phyloP scores from a whole-genome alignment of 2,113 vertebrate species.

The Equus przewalskii region DNA sequence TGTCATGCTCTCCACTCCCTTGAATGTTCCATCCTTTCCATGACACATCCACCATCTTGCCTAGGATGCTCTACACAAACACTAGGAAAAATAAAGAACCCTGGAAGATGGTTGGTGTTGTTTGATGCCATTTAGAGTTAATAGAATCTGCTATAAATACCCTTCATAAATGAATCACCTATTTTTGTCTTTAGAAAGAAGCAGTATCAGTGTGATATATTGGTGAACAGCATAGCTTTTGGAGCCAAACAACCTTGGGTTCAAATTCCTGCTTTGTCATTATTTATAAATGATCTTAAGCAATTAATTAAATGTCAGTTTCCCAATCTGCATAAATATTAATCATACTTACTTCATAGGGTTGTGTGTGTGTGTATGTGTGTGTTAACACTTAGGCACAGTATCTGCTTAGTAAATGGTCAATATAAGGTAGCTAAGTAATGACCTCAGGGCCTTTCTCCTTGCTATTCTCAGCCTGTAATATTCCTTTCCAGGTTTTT shows the following conservation, averaged over 20 bases:
- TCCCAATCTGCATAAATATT: not conserved
- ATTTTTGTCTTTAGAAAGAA: not conserved
- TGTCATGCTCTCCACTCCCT: not conserved
- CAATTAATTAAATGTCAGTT: not conserved
- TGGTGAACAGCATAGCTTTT: not conserved
- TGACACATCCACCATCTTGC: not conserved
- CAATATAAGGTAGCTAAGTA: not conserved
- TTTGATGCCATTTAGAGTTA: not conserved
- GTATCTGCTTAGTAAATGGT: not conserved
- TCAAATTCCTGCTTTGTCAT: constrained; percentile 40
- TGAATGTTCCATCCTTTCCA: not conserved
- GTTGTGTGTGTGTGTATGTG: not conserved
- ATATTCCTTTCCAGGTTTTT: not conserved
- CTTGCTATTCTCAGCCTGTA: not conserved
- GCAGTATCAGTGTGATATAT: not conserved
- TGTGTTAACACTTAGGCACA: not conserved
- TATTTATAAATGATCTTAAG: not conserved
- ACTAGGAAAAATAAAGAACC: not conserved
- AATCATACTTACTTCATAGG: not conserved
- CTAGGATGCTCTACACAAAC: not conserved
- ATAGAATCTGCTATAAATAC: constrained; percentile 9
- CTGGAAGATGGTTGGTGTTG: not conserved
- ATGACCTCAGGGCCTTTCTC: not conserved
- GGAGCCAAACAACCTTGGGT: not conserved
- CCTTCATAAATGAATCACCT: not conserved